These are phyloP conservation scores for Anastrepha ludens DNA, from an alignment of 1,140 invertebrate genomes.

Conservation along the genomic window DNA sequence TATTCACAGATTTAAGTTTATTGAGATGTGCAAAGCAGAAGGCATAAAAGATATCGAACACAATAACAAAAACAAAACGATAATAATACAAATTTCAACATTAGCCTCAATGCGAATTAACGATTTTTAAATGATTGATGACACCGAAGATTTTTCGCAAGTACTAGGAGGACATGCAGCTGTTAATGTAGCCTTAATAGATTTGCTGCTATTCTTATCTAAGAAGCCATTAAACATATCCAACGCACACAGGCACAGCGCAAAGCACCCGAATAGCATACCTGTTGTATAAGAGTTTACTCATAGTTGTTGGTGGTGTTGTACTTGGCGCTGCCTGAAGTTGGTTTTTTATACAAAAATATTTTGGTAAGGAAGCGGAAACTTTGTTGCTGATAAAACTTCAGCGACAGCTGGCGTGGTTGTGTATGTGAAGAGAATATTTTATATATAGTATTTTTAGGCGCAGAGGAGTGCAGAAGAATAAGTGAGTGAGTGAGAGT, in stretches of 20 bases:
- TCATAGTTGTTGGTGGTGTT: background rate
- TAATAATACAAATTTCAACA: background rate
- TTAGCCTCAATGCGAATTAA: background rate
- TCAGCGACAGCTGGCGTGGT: background rate
- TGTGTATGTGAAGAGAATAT: background rate
- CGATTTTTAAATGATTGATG: slow-evolving; percentile 40
- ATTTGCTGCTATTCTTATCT: slow-evolving; percentile 16
- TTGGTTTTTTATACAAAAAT: background rate
- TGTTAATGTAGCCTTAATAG: slow-evolving; percentile 24
- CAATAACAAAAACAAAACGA: background rate
- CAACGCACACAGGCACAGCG: background rate
- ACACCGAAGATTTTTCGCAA: background rate
- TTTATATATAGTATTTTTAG: background rate
- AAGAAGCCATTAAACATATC: slow-evolving; percentile 29
- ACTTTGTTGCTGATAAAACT: slow-evolving; percentile 24
- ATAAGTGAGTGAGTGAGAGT: background rate
- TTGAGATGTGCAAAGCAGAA: no score
- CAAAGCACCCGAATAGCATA: background rate
- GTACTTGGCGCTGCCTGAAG: background rate
- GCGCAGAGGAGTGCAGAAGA: background rate
- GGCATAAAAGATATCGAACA: background rate
- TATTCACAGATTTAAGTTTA: no score
- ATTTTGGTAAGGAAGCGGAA: background rate
- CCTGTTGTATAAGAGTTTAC: background rate
- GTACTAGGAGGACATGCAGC: background rate